These are phyloP conservation scores for Chaetoderma sp. DNA, from an alignment of 2,888 invertebrate species.

Conservation along the genomic window DNA sequence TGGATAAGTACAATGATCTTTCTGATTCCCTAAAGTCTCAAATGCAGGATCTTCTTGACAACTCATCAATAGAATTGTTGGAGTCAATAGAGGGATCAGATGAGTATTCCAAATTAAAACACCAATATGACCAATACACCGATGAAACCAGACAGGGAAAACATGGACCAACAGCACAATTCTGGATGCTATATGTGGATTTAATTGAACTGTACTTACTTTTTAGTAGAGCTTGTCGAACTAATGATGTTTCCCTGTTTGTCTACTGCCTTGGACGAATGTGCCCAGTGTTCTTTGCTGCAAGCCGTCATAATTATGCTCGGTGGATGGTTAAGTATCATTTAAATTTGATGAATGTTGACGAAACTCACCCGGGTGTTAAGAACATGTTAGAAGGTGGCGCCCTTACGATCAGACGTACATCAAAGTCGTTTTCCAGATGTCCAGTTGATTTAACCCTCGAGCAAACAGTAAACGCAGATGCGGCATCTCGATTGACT, in stretches of 20 bases:
- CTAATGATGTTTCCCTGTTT: conserved; percentile 35
- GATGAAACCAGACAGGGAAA: conserved; percentile 23
- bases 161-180: conserved; percentile 33
- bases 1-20: no score
- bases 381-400: conserved; percentile 8
- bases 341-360: conserved; percentile 33
- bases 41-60: no score
- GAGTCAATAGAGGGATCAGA: no score
- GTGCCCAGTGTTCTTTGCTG: conserved; percentile 33
- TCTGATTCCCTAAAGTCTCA: no score
- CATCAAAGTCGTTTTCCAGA: neutral
- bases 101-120: neutral
- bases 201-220: conserved; percentile 19
- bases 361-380: conserved; percentile 7
- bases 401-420: conserved; percentile 10
- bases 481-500: conserved; percentile 21
- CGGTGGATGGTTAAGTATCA: conserved; percentile 39
- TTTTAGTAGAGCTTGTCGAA: conserved; percentile 11
- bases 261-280: no score
- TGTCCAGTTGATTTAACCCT: neutral
- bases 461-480: conserved; percentile 17
- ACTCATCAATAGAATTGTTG: no score
- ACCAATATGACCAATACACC: conserved; percentile 15
- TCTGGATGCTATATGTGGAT: conserved; percentile 36
- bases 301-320: conserved; percentile 33